Conservation (phyloP, 2,888 invertebrate species). For the Drosophila helvetica region DNA sequence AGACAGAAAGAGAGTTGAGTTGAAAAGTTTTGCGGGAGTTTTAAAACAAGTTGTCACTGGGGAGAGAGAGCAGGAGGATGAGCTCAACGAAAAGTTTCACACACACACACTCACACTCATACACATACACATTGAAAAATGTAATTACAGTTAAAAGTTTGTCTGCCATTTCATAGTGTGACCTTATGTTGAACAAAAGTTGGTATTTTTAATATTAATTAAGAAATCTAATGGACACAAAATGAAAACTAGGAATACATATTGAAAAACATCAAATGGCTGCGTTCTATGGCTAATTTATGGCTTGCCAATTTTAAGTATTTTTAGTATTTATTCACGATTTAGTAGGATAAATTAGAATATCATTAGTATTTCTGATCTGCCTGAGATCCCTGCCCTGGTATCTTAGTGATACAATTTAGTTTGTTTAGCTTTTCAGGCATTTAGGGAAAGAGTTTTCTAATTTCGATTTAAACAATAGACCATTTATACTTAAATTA, state of each 20-base stretch:
- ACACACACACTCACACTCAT: constrained; percentile 9
- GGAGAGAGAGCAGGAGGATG: neutral
- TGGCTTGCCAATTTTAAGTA: neutral
- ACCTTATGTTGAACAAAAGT: neutral
- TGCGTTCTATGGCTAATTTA: too few species aligned
- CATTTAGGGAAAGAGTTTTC: neutral
- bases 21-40: constrained; percentile 14
- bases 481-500: constrained; percentile 6
- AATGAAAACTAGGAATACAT: too few species aligned
- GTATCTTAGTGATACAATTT: neutral
- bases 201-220: neutral
- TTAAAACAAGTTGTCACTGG: constrained; percentile 3
- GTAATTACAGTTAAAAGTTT: constrained; percentile 10
- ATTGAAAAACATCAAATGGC: too few species aligned
- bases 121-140: neutral
- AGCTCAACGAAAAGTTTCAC: constrained; percentile 25
- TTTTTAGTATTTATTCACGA: neutral
- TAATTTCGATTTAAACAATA: neutral
- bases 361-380: too few species aligned
- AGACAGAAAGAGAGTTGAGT: constrained; percentile 1
- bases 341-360: neutral
- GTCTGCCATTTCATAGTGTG: neutral
- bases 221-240: neutral
- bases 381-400: too few species aligned
- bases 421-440: neutral